Evolutionary conservation across 2,797 vertebrate species (phyloP).

Genomic region (Anabacerthia variegaticeps): DNA sequence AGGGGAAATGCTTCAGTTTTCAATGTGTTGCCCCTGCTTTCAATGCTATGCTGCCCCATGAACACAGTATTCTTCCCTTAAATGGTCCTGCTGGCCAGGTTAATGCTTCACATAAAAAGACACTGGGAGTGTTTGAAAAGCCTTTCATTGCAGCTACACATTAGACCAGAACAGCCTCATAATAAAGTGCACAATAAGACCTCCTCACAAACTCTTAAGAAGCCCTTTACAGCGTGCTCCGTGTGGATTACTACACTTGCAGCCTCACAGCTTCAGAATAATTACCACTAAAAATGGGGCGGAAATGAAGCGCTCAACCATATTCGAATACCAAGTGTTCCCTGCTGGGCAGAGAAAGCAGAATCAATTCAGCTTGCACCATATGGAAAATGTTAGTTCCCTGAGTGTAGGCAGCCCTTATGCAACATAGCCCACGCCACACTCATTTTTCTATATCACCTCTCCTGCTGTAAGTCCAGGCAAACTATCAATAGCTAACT

Average conservation of each 20-base stretch:
- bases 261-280: constrained; percentile 55
- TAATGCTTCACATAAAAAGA: constrained; percentile 46
- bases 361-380: constrained; percentile 32
- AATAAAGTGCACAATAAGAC: constrained; percentile 35
- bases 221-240: constrained; percentile 30
- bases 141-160: constrained; percentile 47
- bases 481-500: not conserved
- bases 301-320: constrained; percentile 56
- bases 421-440: constrained; percentile 14
- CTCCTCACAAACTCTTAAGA: constrained; percentile 36
- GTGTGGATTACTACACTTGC: constrained; percentile 50
- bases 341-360: constrained; percentile 49
- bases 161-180: constrained; percentile 33
- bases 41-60: not conserved
- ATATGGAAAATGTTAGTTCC: constrained; percentile 51
- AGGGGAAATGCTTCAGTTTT: constrained; percentile 10
- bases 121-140: constrained; percentile 45
- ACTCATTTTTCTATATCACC: not conserved
- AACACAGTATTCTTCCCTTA: not conserved
- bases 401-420: constrained; percentile 30
- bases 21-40: not conserved
- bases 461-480: not conserved
- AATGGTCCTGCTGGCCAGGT: constrained; percentile 36
- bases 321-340: constrained; percentile 27
- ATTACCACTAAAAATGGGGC: constrained; percentile 51